Conservation (phyloP, 2,888 invertebrate genomes). For the Phania funesta region DNA sequence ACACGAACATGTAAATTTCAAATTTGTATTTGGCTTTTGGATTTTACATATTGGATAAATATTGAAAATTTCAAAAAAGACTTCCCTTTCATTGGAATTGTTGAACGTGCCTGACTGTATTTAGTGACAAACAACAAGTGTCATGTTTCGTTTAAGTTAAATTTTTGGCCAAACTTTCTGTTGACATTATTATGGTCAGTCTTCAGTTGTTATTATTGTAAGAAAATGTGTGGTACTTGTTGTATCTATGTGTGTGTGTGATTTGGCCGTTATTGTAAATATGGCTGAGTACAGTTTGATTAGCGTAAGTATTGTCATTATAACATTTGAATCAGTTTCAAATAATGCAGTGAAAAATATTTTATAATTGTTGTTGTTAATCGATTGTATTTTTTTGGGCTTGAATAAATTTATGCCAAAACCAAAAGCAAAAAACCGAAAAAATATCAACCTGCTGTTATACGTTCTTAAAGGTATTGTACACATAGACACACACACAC, state of each 20-base stretch:
- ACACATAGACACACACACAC: neutral
- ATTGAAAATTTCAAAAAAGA: constrained; percentile 50
- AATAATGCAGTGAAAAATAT: constrained; percentile 43
- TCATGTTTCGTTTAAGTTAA: neutral
- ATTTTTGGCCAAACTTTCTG: constrained; percentile 50
- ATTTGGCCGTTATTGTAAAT: constrained; percentile 8
- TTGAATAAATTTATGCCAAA: constrained; percentile 37
- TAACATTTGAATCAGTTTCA: constrained; percentile 56
- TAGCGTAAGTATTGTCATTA: neutral
- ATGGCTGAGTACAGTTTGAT: neutral
- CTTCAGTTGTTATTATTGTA: constrained; percentile 20
- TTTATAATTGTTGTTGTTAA: constrained; percentile 50
- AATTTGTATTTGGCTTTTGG: neutral
- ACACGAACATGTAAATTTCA: constrained; percentile 18
- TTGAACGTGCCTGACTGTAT: constrained; percentile 42
- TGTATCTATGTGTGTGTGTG: neutral
- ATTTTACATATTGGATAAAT: constrained; percentile 25
- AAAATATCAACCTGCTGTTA: constrained; percentile 1
- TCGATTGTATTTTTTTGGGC: constrained; percentile 42
- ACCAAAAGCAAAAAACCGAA: neutral
- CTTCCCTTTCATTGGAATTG: constrained; percentile 77
- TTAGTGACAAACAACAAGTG: constrained; percentile 60
- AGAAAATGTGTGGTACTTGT: constrained; percentile 34
- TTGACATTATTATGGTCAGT: constrained; percentile 48
- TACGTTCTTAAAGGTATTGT: constrained; percentile 60